phyloP scores from a whole-genome alignment of 2,797 vertebrate species.

The Typhlichthys subterraneus region DNA sequence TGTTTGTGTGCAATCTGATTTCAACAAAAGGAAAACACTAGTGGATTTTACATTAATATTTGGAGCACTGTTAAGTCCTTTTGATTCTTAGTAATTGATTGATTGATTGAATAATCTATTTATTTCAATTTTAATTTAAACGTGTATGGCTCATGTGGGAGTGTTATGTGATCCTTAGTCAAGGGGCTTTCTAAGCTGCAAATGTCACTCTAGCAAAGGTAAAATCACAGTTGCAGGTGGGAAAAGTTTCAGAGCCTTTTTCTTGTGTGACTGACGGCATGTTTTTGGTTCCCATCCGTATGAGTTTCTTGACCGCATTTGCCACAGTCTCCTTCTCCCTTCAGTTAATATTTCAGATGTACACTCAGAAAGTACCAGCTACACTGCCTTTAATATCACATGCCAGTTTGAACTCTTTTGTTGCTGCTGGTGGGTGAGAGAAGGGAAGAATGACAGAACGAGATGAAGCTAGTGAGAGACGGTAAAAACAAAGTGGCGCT shows the following conservation, averaged over 20 bases:
- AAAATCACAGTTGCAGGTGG: too few relatives aligned
- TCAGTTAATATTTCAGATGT: constrained; percentile 77
- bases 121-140: not conserved
- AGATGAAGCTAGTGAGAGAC: constrained; percentile 43
- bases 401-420: constrained; percentile 72
- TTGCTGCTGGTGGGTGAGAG: constrained; percentile 71
- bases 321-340: constrained; percentile 67
- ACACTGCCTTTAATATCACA: constrained; percentile 83
- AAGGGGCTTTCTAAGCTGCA: too few relatives aligned
- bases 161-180: too few relatives aligned
- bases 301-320: constrained; percentile 42
- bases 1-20: constrained; percentile 52
- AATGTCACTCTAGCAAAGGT: too few relatives aligned
- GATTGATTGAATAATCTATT: not conserved
- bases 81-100: not conserved
- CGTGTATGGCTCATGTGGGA: too few relatives aligned
- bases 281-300: constrained; percentile 23
- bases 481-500: constrained; percentile 54
- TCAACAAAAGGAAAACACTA: constrained; percentile 50
- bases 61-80: constrained; percentile 53
- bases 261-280: too few relatives aligned
- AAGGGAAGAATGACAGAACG: constrained; percentile 33
- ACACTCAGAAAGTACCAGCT: constrained; percentile 84
- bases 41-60: constrained; percentile 68
- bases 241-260: too few relatives aligned